Evolutionary conservation across 1,140 invertebrate genomes (phyloP), one percentile per base, ranked within the genome.

Genomic region (Schlechtendalia chinensis): DNA sequence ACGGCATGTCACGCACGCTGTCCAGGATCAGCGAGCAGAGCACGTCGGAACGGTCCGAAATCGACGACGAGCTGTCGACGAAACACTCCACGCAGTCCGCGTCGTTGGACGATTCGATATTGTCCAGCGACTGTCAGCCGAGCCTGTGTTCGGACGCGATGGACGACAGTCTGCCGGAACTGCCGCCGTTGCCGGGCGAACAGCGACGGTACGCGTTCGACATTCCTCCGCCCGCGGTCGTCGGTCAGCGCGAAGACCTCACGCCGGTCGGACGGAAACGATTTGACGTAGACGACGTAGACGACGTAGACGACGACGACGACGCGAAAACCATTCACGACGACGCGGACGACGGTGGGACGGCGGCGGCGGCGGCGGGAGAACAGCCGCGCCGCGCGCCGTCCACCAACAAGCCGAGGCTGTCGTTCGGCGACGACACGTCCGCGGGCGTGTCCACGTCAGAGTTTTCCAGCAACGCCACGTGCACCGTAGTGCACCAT

Each of bases 21-120:
- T 95, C 93, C 1, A 87, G 93, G 74, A 96, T 96, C 84, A 94
- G 93, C 5, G 94, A 96, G 86, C 87, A 93, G 29, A 94, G 93
- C 82, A 95, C 93, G 12, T 93, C 93, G 19, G 91, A 91, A 71
- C 88, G 89, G 84, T 88, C 90, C 4, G 92, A 91, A 84, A 90
- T 93, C 82, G 90, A 94, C 82, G 93, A 94, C 84, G 93, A 94
- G 86, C 83, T 85, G 65, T 93, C 93, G 0, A 93, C 93, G 45
- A 94, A 94, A 86, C 92, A 91, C 1, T 93, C 91, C 50, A 91
- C 90, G 6, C 88, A 92, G 74, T 93, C 93, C 10, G 91, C 93
- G 59, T 94, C 93, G 85, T 88, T 93, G 72, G 92, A 93, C 83
- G 93, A 94, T 84, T 94, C 93, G 1, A 86, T 93, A 19, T 91